Conservation (phyloP, 2,888 invertebrate genomes). For the Anthoptus insignis region DNA sequence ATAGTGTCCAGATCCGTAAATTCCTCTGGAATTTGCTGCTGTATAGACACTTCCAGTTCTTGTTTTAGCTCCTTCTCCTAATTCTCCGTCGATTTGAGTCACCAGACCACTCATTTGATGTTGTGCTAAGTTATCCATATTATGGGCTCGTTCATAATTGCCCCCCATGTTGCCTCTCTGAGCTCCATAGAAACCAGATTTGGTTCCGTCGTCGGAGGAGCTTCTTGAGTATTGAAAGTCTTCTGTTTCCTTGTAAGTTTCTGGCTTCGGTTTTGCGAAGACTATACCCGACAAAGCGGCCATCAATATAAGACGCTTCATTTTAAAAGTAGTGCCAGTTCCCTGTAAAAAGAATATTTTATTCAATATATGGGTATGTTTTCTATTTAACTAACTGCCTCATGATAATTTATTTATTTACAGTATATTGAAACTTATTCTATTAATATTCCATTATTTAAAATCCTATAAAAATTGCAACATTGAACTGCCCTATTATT, state of each 20-base stretch:
- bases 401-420: no score
- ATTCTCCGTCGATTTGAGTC: conserved; percentile 74
- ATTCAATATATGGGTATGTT: no score
- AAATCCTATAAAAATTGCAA: no score
- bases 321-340: conserved; percentile 51
- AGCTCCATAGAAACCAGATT: conserved; percentile 79
- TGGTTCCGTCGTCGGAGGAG: conserved; percentile 78
- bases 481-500: no score
- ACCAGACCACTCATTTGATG: conserved; percentile 79
- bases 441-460: no score
- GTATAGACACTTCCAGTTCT: conserved; percentile 74
- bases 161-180: conserved; percentile 85
- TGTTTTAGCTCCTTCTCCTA: conserved; percentile 72
- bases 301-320: conserved; percentile 68
- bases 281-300: conserved; percentile 60
- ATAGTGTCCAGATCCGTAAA: conserved; percentile 72
- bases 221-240: conserved; percentile 82
- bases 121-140: conserved; percentile 80
- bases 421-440: no score
- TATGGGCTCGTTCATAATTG: conserved; percentile 81
- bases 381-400: no score
- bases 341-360: conserved; percentile 55
- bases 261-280: conserved; percentile 70
- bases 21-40: conserved; percentile 77
- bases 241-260: conserved; percentile 78